These are phyloP conservation scores for Chaetophractus vellerosus DNA, from an alignment of 2,797 vertebrate genomes.

Conservation along the genomic window DNA sequence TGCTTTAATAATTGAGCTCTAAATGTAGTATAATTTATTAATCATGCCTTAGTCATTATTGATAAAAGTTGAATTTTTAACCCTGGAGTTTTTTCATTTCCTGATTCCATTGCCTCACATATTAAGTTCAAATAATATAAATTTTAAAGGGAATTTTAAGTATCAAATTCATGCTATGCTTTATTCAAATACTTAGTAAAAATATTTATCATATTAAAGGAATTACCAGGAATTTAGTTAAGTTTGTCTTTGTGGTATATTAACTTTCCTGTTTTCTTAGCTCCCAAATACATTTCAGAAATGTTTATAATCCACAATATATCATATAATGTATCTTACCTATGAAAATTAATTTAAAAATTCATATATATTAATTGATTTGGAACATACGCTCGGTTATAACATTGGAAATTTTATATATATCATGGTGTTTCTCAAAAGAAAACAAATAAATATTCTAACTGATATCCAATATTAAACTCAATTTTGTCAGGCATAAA, in stretches of 20 bases:
- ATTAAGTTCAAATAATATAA: constrained; percentile 3
- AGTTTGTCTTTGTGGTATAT: neutral
- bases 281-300: neutral
- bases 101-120: neutral
- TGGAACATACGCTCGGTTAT: neutral
- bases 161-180: neutral
- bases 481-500: constrained; percentile 16
- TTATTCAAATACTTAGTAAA: neutral
- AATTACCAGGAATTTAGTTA: neutral
- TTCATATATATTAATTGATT: neutral
- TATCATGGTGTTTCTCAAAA: neutral
- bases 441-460: neutral
- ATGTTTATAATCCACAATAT: neutral
- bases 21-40: constrained; percentile 49
- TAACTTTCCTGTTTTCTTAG: neutral
- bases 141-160: neutral
- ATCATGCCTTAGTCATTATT: constrained; percentile 43
- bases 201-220: neutral
- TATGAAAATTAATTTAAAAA: neutral
- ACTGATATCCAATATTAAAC: neutral
- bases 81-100: neutral
- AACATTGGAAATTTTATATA: neutral
- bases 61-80: neutral
- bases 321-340: neutral
- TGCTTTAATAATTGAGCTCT: constrained; percentile 67